Evolutionary conservation across 2,113 vertebrate species (phyloP), one percentile per base, ranked within the genome.

Genomic region (Solea solea): DNA sequence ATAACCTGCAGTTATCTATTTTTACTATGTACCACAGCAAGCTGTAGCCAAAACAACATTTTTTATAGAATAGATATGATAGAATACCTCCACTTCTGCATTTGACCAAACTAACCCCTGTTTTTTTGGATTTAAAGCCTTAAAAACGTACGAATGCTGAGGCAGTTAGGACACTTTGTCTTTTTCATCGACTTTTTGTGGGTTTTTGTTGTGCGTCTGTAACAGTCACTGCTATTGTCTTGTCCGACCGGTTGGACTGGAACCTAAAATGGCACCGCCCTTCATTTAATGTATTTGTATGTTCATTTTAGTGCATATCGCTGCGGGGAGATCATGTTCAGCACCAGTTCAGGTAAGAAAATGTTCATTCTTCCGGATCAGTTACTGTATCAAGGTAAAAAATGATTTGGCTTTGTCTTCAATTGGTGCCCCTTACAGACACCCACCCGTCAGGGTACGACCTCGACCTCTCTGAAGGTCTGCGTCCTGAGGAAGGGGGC

Each of bases 241-340:
- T 1, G 56, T 62, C 14, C 15, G 53, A 80, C 76, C 40, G 69
- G 73, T 73, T 76, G 7, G 5, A 7, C 60, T 48, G 46, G 10
- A 55, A 51, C 4, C 12, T 53, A 2, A 57, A 14, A 0, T 0
- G 51, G 12, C 11, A 0, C 61, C 61, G 1, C 69, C 62, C 66
- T 68, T 14, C 56, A 52, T 46, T 34, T 25, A 16, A 44, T 67
- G 1, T n/a, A n/a, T 48, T 27, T 25, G 41, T 15, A 27, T 0
- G 5, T 48, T 14, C 21, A 21, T 21, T 21, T 21, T 1, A 21
- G 21, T 21, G 21, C 21, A 1, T 21, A 21, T 21, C 21, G 21
- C n/a, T 2, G 2, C 5, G 50, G 11, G 1, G 12, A 25, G 39
- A 57, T 16, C 11, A 85, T 85, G 78, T 85, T 64, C 50, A 54